Percentiles rank a stretch among this genome's conserved stretches.
phyloP scores from a whole-genome alignment of 1,140 invertebrate species.

The Tetramorium parvispinum region DNA sequence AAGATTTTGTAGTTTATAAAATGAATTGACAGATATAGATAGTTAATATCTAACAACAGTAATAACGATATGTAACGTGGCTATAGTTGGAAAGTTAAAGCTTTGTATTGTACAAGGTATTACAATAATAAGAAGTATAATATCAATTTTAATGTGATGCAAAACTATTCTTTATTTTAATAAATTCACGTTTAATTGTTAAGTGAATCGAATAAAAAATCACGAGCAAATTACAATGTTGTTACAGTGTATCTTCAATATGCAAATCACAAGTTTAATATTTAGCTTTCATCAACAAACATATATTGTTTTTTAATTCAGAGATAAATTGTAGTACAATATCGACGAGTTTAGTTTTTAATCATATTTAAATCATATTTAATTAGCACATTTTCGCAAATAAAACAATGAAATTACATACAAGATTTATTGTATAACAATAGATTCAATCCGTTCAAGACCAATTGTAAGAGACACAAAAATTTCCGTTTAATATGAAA shows the following conservation, averaged over 20 bases:
- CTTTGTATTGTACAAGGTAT: not conserved
- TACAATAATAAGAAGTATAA: not conserved
- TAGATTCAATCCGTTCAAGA: not conserved
- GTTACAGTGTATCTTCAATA: not conserved
- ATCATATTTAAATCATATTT: not conserved
- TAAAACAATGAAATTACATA: not conserved
- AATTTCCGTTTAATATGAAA: not conserved
- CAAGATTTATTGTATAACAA: not conserved
- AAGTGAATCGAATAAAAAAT: not conserved
- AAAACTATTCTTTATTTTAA: not conserved
- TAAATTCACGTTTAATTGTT: not conserved
- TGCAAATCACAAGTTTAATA: not conserved
- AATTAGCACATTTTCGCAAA: not conserved
- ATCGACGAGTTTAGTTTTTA: not conserved
- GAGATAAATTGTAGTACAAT: not conserved
- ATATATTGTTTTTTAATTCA: not conserved
- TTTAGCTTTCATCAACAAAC: not conserved
- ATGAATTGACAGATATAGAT: not conserved
- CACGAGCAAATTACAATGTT: not conserved
- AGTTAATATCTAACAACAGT: not conserved
- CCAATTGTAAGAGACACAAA: not conserved
- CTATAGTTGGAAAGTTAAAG: not conserved
- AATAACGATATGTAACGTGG: not conserved
- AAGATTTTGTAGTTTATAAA: not conserved
- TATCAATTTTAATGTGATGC: not conserved